Evolutionary conservation across 2,113 vertebrate species (phyloP), one percentile per base, ranked within the genome.

Genomic region (Neopipo cinnamomea): DNA sequence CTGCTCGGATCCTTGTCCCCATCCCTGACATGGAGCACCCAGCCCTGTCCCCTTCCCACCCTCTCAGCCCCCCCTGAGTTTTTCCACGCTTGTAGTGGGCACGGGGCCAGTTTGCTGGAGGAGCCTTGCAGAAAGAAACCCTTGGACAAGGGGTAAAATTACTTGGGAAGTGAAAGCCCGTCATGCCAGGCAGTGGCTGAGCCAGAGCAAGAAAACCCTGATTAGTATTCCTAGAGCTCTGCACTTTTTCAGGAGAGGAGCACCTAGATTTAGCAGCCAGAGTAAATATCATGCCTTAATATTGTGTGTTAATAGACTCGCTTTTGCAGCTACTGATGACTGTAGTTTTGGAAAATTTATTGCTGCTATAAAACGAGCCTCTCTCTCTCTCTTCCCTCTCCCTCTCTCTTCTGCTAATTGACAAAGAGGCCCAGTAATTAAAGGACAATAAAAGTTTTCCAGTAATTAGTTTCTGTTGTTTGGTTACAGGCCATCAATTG

Each of bases 401-500:
- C 88, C 80, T 72, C 95, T 97, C 98, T 97, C 97, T 98, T 96
- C 95, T 96, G 95, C 96, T 98, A 98, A 98, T 98, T 97, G 97
- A 96, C 93, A 97, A 97, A 98, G 97, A 98, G 97, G 98, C 98
- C 98, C 97, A 97, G 97, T 97, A 98, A 98, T 98, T 99, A 98
- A 98, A 97, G 84, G 97, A 91, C 98, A 97, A 97, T 98, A 97
- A 97, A 97, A 97, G 95, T 96, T 97, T 97, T 94, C 89, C 95
- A 88, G 96, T 98, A 98, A 99, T 99, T 98, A 98, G 97, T 97
- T 97, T 98, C 98, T 97, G 96, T 97, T 98, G 97, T 96, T 97
- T 95, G 96, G 97, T 98, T 98, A 96, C 98, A 98, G 98, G 98
- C 98, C 98, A 98, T 99, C 98, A 98, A 98, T 98, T 98, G 97